Evolutionary conservation across 2,797 vertebrate genomes (phyloP).

Genomic region (Gymnothorax javanicus): DNA sequence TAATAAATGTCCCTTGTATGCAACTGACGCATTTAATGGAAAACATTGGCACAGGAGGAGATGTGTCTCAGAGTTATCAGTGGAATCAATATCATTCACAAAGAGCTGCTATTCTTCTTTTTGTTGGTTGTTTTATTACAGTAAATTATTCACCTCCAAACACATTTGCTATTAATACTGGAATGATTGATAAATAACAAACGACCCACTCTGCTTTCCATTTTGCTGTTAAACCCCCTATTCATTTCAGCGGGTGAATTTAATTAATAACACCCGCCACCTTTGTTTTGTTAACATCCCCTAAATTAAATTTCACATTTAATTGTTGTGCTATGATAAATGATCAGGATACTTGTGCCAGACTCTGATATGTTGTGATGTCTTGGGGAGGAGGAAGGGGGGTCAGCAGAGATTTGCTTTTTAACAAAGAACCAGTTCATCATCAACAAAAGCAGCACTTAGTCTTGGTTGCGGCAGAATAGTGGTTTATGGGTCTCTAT

Average conservation of each 20-base stretch:
- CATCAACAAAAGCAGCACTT: not conserved
- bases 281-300: not conserved
- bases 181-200: constrained; percentile 14
- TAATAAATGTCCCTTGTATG: not conserved
- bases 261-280: constrained; percentile 9
- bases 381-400: not conserved
- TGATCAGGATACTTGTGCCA: not conserved
- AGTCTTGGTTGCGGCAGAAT: not conserved
- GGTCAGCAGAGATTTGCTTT: constrained; percentile 6
- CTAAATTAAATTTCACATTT: constrained; percentile 19
- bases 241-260: not conserved
- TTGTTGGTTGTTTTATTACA: not conserved
- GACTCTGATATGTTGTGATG: not conserved
- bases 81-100: not conserved
- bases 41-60: not conserved
- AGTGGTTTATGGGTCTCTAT: not conserved
- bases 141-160: constrained; percentile 9
- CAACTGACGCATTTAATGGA: not conserved
- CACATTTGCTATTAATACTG: constrained; percentile 6
- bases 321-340: not conserved
- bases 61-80: not conserved
- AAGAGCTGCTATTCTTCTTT: constrained; percentile 4
- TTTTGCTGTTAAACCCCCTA: not conserved
- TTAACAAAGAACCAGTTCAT: not conserved
- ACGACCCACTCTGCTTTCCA: constrained; percentile 3